Evolutionary conservation across 2,888 invertebrate genomes (phyloP).

Genomic region (Conops quadrifasciatus): DNA sequence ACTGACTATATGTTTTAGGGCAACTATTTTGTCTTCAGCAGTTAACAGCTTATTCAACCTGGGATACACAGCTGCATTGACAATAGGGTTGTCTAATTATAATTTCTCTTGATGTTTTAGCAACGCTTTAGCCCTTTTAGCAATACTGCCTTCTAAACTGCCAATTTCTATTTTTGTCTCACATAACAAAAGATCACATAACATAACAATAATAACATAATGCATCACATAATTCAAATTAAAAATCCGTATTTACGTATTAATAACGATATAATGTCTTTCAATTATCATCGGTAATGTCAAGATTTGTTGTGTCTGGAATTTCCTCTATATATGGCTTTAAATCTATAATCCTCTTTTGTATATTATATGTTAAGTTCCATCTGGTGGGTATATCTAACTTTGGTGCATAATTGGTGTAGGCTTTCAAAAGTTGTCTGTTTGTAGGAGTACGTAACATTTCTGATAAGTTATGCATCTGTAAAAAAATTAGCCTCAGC

Average conservation of each 20-base stretch:
- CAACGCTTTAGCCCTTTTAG: background rate
- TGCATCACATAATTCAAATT: background rate
- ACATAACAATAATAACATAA: background rate
- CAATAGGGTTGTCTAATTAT: background rate
- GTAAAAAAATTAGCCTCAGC: background rate
- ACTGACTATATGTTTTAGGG: constrained; percentile 8
- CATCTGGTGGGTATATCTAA: background rate
- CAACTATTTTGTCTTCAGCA: background rate
- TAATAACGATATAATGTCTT: background rate
- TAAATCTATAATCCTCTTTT: background rate
- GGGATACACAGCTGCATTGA: background rate
- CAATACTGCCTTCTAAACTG: background rate
- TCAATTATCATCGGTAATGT: background rate
- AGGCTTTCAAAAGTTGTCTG: background rate
- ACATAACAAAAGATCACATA: background rate
- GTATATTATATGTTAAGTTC: constrained; percentile 1
- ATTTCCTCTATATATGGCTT: background rate
- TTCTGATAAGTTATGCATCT: background rate
- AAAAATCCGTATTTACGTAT: background rate
- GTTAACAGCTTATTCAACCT: background rate
- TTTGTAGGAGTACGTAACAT: background rate
- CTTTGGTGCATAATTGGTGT: background rate
- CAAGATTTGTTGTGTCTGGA: background rate
- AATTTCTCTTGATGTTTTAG: background rate
- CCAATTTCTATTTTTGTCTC: constrained; percentile 1